These are phyloP conservation scores for Cerastis rubricosa DNA, from an alignment of 2,888 invertebrate genomes.

Conservation along the genomic window DNA sequence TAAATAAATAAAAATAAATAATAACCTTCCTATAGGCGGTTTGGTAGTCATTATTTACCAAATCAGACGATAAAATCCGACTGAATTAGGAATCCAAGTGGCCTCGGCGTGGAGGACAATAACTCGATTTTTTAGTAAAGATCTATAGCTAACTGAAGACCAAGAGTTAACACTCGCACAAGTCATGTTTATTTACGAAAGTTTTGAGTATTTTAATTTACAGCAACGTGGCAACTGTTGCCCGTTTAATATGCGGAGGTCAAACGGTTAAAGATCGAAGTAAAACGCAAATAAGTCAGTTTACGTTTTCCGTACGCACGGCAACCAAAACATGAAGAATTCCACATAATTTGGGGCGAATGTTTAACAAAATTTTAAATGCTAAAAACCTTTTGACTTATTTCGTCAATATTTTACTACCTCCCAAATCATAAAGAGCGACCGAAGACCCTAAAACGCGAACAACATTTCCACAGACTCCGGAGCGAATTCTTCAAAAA, in stretches of 20 bases:
- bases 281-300: slow-evolving; percentile 40
- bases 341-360: neutral
- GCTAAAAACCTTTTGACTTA: slow-evolving; percentile 29
- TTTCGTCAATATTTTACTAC: slow-evolving; percentile 49
- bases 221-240: slow-evolving; percentile 36
- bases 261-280: slow-evolving; percentile 38
- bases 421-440: slow-evolving; percentile 43
- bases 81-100: neutral
- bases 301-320: neutral
- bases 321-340: slow-evolving; percentile 10
- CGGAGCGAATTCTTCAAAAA: slow-evolving; percentile 61
- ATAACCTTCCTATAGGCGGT: neutral
- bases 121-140: neutral
- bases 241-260: slow-evolving; percentile 47
- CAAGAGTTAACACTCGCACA: neutral
- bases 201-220: slow-evolving; percentile 36
- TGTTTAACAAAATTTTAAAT: slow-evolving; percentile 20
- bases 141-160: neutral
- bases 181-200: slow-evolving; percentile 17
- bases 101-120: neutral
- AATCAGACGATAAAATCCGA: neutral
- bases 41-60: neutral
- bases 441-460: slow-evolving; percentile 35
- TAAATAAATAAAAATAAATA: too few relatives aligned
- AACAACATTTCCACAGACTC: slow-evolving; percentile 49